Percentiles rank a stretch among this genome's conserved stretches.
These are phyloP conservation scores for Hemithea aestivaria DNA, from an alignment of 2,888 invertebrate genomes.

Conservation along the genomic window DNA sequence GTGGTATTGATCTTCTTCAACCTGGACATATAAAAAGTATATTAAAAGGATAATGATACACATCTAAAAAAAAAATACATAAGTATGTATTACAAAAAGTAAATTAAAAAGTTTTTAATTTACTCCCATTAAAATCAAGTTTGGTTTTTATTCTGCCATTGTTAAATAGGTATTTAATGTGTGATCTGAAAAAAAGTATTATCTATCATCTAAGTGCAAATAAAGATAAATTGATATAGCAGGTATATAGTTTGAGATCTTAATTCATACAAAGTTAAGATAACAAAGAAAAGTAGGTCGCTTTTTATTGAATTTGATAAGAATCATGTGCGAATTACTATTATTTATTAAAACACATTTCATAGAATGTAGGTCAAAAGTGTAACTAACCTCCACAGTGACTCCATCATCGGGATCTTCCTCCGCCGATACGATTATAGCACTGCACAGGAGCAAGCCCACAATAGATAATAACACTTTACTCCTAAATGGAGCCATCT, in stretches of 20 bases:
- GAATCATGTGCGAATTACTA: too few relatives aligned
- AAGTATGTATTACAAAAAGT: too few relatives aligned
- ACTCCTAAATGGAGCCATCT: conserved; percentile 62
- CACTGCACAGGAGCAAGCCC: conserved; percentile 42
- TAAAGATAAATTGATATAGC: too few relatives aligned
- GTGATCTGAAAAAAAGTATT: too few relatives aligned
- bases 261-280: background rate
- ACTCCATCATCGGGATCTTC: conserved; percentile 56
- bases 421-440: conserved; percentile 31
- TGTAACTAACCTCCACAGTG: conserved; percentile 63
- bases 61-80: too few relatives aligned
- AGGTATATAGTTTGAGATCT: background rate
- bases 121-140: too few relatives aligned
- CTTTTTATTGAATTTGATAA: background rate
- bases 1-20: conserved; percentile 79
- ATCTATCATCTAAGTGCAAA: too few relatives aligned
- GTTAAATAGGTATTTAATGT: too few relatives aligned
- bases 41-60: background rate
- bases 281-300: conserved; percentile 23
- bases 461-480: conserved; percentile 49
- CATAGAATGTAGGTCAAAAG: background rate
- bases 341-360: conserved; percentile 5
- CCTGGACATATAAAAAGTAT: conserved; percentile 26
- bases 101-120: too few relatives aligned
- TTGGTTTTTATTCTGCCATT: too few relatives aligned